Conservation (phyloP, 1,140 invertebrate genomes). For the Macrosteles quadrilineatus region DNA sequence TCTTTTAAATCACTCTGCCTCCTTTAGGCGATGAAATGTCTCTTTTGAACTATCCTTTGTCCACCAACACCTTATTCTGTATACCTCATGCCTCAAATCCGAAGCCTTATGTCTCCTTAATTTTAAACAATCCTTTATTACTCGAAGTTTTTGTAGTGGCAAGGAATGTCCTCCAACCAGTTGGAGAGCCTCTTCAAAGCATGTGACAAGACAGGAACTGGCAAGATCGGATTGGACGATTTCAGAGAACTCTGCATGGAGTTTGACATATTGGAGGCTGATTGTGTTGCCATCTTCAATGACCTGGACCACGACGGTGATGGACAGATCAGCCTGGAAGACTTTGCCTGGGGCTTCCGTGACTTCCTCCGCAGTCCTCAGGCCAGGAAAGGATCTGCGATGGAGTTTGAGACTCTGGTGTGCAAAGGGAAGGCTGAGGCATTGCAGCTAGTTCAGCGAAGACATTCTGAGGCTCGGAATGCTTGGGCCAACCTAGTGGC, state of each 20-base stretch:
- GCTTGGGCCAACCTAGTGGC: slow-evolving; percentile 50
- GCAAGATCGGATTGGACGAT: slow-evolving; percentile 51
- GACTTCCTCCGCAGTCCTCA: slow-evolving; percentile 48
- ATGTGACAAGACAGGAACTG: slow-evolving; percentile 51
- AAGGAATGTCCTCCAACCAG: slow-evolving; percentile 38
- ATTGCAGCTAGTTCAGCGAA: slow-evolving; percentile 37
- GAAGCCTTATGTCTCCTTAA: too few relatives aligned
- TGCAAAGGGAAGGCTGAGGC: slow-evolving; percentile 39
- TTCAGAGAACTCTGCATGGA: slow-evolving; percentile 51
- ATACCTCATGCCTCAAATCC: too few relatives aligned
- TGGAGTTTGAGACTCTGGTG: slow-evolving; percentile 2
- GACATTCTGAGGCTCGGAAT: slow-evolving; percentile 41
- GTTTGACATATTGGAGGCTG: slow-evolving; percentile 48
- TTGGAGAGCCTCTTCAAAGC: slow-evolving; percentile 50
- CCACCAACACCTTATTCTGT: too few relatives aligned
- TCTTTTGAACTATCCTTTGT: too few relatives aligned
- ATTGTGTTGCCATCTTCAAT: slow-evolving; percentile 56
- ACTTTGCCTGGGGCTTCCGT: slow-evolving; percentile 59
- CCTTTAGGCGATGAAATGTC: too few relatives aligned
- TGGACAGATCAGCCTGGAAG: slow-evolving; percentile 58
- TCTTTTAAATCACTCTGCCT: too few relatives aligned
- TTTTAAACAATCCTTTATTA: too few relatives aligned
- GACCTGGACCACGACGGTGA: slow-evolving; percentile 61
- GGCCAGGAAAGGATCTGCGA: not conserved
- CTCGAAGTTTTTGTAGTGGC: too few relatives aligned